Conservation (phyloP, 2,113 vertebrate species). For the Nothobranchius furzeri region DNA sequence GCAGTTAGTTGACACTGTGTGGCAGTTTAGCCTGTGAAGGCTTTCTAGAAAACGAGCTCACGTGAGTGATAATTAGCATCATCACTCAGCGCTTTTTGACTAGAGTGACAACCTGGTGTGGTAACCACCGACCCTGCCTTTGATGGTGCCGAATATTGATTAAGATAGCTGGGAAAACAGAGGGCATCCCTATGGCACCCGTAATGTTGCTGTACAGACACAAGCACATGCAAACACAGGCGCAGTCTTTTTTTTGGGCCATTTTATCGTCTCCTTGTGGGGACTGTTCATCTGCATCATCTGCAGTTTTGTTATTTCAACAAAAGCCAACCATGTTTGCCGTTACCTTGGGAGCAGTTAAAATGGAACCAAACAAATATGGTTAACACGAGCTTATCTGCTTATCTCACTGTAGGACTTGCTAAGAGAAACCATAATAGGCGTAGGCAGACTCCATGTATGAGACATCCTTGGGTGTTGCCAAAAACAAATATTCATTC, state of each 20-base stretch:
- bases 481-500: conserved; percentile 74
- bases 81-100: conserved; percentile 28
- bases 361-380: conserved; percentile 63
- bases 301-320: conserved; percentile 49
- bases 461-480: conserved; percentile 70
- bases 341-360: conserved; percentile 61
- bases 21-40: conserved; percentile 4
- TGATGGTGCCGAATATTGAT: conserved; percentile 5
- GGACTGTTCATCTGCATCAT: conserved; percentile 32
- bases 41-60: conserved; percentile 37
- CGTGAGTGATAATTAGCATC: conserved; percentile 40
- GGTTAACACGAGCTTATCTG: conserved; percentile 54
- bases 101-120: conserved; percentile 19
- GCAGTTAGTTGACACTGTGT: conserved; percentile 1
- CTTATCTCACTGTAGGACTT: conserved; percentile 43
- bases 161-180: conserved; percentile 26
- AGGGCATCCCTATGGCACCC: conserved; percentile 12
- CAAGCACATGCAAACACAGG: not conserved
- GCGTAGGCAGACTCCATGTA: conserved; percentile 49
- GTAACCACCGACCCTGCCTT: conserved; percentile 39
- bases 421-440: conserved; percentile 54
- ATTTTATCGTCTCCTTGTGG: conserved; percentile 25
- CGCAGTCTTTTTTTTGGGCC: conserved; percentile 9
- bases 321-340: conserved; percentile 31
- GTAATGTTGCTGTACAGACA: conserved; percentile 11